Percentiles rank a stretch among this genome's conserved stretches.
Conservation (phyloP, 2,888 invertebrate species). For the Chrysina gloriosa region DNA sequence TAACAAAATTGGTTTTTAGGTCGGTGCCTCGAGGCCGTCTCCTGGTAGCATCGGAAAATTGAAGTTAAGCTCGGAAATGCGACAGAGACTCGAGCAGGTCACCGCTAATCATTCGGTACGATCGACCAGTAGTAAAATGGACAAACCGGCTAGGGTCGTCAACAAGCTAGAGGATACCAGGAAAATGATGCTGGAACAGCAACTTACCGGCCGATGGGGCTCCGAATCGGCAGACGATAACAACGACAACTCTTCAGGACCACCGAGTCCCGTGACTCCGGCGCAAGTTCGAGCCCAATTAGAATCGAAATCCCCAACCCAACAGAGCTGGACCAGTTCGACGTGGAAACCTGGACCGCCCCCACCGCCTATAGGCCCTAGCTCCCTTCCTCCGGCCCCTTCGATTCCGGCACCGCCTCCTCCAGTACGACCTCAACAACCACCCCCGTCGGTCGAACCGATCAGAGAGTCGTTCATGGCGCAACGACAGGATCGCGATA, state of each 20-base stretch:
- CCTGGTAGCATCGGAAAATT: conserved; percentile 92
- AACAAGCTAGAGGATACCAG: conserved; percentile 88
- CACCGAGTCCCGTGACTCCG: conserved; percentile 60
- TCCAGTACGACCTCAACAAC: conserved; percentile 70
- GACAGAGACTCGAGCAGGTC: conserved; percentile 87
- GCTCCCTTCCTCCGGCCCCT: conserved; percentile 71
- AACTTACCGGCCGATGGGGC: conserved; percentile 76
- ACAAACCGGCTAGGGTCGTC: conserved; percentile 78
- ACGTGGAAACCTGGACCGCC: conserved; percentile 69
- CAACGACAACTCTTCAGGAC: conserved; percentile 59
- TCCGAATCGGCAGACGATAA: conserved; percentile 69
- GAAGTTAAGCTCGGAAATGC: conserved; percentile 92
- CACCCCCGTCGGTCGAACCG: conserved; percentile 72
- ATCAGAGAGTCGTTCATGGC: conserved; percentile 73
- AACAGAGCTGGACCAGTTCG: conserved; percentile 62
- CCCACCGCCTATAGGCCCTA: conserved; percentile 72
- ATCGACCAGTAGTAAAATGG: conserved; percentile 77
- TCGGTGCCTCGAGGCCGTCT: conserved; percentile 83
- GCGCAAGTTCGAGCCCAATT: conserved; percentile 54
- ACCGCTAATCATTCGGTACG: conserved; percentile 90
- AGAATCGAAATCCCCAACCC: conserved; percentile 61
- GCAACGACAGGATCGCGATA: conserved; percentile 76
- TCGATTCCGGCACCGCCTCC: conserved; percentile 72
- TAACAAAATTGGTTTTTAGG: conserved; percentile 77
- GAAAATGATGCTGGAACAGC: conserved; percentile 86